Evolutionary conservation across 2,888 invertebrate genomes (phyloP).

Genomic region (Proisotoma minuta): DNA sequence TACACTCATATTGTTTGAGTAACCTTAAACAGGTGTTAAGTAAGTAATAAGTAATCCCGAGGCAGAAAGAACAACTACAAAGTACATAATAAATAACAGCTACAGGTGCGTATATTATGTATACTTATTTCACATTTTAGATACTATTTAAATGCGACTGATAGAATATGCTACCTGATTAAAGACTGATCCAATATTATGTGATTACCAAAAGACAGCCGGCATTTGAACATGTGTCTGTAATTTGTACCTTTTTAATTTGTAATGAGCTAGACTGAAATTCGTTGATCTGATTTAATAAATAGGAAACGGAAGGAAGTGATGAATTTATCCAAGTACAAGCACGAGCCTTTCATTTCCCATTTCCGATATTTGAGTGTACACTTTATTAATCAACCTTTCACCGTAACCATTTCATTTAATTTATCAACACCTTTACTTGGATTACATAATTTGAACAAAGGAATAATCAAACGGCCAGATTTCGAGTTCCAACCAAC

Average conservation of each 20-base stretch:
- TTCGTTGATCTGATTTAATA: not conserved
- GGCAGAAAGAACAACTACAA: not conserved
- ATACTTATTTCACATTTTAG: not conserved
- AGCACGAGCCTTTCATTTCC: not conserved
- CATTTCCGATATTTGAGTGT: not conserved
- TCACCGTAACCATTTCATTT: not conserved
- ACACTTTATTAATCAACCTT: constrained; percentile 6
- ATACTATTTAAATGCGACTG: too few species aligned
- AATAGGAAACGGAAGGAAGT: constrained; percentile 6
- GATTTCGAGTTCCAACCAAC: not conserved
- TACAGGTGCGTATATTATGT: not conserved
- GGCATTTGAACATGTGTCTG: not conserved
- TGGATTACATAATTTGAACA: not conserved
- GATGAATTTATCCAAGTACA: too few species aligned
- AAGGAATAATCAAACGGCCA: not conserved
- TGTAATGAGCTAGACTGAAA: not conserved
- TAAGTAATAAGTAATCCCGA: constrained; percentile 2
- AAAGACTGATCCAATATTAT: not conserved
- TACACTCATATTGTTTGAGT: not conserved
- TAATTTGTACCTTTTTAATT: constrained; percentile 1
- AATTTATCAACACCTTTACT: not conserved
- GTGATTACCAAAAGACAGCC: not conserved
- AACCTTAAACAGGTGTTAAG: constrained; percentile 17
- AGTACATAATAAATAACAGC: not conserved
- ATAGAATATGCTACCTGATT: not conserved